These are phyloP conservation scores for Peromyscus nudipes DNA, from an alignment of 2,797 vertebrate species.

Conservation along the genomic window DNA sequence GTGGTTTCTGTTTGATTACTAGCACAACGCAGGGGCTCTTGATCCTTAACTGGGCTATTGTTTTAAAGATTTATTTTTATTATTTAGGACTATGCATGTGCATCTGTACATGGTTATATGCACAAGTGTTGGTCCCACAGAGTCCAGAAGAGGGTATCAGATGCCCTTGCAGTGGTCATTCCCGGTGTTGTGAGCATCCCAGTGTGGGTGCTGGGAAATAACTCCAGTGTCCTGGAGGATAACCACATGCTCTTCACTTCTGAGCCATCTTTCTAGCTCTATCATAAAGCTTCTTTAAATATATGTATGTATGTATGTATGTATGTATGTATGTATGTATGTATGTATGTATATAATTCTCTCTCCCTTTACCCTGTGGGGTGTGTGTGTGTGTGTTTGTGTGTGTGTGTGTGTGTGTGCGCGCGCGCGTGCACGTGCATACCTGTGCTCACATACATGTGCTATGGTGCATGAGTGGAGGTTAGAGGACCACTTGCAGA, in stretches of 20 bases:
- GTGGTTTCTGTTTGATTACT: neutral
- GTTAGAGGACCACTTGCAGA: neutral
- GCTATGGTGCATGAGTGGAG: neutral
- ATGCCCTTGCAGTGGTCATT: neutral
- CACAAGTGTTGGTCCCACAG: neutral
- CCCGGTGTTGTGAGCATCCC: neutral
- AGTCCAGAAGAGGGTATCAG: neutral
- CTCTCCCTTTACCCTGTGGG: too few relatives aligned
- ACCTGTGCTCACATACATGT: neutral
- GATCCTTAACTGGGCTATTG: neutral
- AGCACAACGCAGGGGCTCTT: neutral
- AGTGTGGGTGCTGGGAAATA: neutral
- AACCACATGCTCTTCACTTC: neutral
- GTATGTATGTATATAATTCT: too few relatives aligned
- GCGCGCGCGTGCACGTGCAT: too few relatives aligned
- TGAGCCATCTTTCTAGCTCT: neutral
- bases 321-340: too few relatives aligned
- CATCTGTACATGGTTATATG: neutral
- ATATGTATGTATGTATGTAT: too few relatives aligned
- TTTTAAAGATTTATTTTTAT: neutral
- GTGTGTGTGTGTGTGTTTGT: too few relatives aligned
- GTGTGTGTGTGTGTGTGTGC: too few relatives aligned
- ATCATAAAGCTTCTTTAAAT: neutral
- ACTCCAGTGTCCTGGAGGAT: neutral
- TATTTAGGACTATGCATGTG: neutral